Evolutionary conservation across 2,113 vertebrate genomes (phyloP).

Genomic region (Plectropomus leopardus): DNA sequence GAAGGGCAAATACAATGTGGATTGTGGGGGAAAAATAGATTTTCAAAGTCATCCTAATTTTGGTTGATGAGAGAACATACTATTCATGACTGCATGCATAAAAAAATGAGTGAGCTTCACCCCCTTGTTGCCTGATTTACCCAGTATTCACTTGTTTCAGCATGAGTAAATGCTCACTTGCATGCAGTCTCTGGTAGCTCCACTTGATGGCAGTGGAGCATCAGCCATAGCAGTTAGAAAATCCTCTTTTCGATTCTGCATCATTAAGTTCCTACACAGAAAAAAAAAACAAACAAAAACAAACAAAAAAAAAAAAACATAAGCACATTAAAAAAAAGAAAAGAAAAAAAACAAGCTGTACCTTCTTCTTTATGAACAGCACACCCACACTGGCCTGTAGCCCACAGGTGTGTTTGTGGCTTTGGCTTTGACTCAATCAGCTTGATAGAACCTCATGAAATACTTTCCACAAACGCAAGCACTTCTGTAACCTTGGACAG

Average conservation of each 20-base stretch:
- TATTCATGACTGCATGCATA: too few relatives aligned
- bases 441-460: slow-evolving; percentile 56
- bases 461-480: slow-evolving; percentile 57
- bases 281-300: background rate
- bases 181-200: slow-evolving; percentile 32
- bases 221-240: slow-evolving; percentile 16
- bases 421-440: slow-evolving; percentile 50
- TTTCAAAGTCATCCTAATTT: background rate
- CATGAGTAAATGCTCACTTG: background rate
- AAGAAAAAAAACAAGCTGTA: background rate
- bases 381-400: slow-evolving; percentile 41
- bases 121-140: background rate
- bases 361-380: slow-evolving; percentile 38
- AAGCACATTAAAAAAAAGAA: slow-evolving; percentile 21
- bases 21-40: background rate
- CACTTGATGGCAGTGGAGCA: slow-evolving; percentile 78
- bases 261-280: slow-evolving; percentile 44
- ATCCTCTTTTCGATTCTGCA: slow-evolving; percentile 11
- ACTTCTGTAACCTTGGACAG: slow-evolving; percentile 67
- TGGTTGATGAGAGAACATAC: too few relatives aligned
- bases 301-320: slow-evolving; percentile 31
- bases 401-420: slow-evolving; percentile 65
- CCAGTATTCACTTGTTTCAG: background rate
- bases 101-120: too few relatives aligned
- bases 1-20: too few relatives aligned